Conservation (phyloP, 2,797 vertebrate genomes). For the Rhynchonycteris naso region DNA sequence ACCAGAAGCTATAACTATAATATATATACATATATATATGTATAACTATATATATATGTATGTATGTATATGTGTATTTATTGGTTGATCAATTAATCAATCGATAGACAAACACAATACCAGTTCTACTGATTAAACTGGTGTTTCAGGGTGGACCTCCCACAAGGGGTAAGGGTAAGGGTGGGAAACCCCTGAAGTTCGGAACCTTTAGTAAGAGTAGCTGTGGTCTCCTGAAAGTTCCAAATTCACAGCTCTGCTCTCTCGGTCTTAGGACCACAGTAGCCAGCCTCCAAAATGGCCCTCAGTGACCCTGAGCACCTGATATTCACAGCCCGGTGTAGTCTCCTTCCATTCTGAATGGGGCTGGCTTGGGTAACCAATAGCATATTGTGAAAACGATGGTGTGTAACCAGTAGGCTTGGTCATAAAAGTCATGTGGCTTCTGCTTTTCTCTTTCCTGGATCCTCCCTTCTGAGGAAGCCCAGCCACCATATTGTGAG, state of each 20-base stretch:
- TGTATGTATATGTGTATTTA: neutral
- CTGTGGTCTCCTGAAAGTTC: neutral
- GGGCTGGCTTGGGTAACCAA: neutral
- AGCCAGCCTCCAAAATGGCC: neutral
- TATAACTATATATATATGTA: neutral
- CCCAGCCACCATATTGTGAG: neutral
- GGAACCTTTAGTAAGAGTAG: neutral
- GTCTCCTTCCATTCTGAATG: neutral
- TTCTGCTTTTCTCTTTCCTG: constrained; percentile 3
- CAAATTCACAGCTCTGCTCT: neutral
- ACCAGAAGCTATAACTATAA: neutral
- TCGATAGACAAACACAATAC: too few relatives aligned
- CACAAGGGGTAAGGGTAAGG: neutral
- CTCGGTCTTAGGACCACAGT: neutral
- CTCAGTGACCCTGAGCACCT: neutral
- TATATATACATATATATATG: neutral
- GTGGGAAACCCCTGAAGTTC: neutral
- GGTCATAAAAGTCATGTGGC: neutral
- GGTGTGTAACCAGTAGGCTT: neutral
- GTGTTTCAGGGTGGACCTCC: neutral
- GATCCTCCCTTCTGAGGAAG: neutral
- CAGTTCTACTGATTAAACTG: neutral
- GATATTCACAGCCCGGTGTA: neutral
- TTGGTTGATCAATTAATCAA: neutral
- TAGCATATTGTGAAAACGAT: neutral